Evolutionary conservation across 1,140 invertebrate genomes (phyloP), one percentile per base, ranked within the genome.

Genomic region (Argopecten irradians): DNA sequence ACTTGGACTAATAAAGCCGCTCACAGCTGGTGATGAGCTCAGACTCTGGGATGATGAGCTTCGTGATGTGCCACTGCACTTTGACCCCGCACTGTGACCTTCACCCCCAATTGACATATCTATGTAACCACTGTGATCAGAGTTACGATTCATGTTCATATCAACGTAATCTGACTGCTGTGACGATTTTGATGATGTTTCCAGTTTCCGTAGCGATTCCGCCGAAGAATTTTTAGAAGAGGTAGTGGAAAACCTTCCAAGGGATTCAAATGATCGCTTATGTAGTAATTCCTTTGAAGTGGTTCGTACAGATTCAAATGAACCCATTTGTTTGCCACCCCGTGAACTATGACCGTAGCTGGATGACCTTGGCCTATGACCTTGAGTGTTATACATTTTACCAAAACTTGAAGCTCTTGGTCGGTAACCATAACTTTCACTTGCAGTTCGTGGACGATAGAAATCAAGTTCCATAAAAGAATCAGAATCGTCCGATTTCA

Each of bases 401-500:
- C 94, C 93, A 86, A 94, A 94, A 89, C 94, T 94, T 43, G 94
- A 93, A 9, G 94, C 91, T 0, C 94, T 90, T 0, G 92, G 93
- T 13, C 93, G 89, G 89, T 90, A 92, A 55, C 93, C 92, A 86
- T 93, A 94, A 90, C 94, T 95, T 87, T 95, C 94, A 90, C 94
- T 95, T 33, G 94, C 92, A 11, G 95, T 95, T n/a, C 95, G 85
- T 1, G 94, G 94, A 13, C 94, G 91, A 71, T 92, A 91, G 88
- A 92, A 93, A 34, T 94, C 92, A 87, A 94, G 90, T 86, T 95
- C 94, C 90, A 94, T 92, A 88, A 95, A 94, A 13, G 93, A 93
- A 82, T 94, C 94, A 19, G 92, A 92, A 85, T 95, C 94, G 85
- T 93, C 94, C 11, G 93, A 94, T 86, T 92, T 92, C 9, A 94